A percentile compares a stretch with the other conserved stretches of the same genome.
Conservation (phyloP, 2,888 invertebrate species). For the Saturnia japonica region DNA sequence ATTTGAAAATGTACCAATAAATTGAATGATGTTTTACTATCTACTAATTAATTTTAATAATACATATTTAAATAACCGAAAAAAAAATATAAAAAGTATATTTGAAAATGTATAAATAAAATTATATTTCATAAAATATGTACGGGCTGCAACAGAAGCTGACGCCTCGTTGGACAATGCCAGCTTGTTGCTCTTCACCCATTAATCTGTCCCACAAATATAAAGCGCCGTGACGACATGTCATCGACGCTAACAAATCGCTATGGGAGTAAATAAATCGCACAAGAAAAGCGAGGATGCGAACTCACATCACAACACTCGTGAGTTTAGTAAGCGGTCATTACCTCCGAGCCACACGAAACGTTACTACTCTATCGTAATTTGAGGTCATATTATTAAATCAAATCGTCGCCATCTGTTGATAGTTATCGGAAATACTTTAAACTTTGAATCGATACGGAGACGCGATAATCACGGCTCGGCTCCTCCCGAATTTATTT, state of each 20-base stretch:
- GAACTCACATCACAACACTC: slow-evolving; percentile 33
- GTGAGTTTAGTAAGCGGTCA: neutral
- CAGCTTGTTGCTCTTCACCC: slow-evolving; percentile 78
- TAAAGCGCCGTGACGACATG: slow-evolving; percentile 49
- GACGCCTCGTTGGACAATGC: slow-evolving; percentile 64
- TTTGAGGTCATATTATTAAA: neutral
- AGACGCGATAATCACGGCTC: neutral
- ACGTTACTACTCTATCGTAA: slow-evolving; percentile 1
- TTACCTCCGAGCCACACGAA: slow-evolving; percentile 33
- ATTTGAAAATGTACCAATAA: too few relatives aligned
- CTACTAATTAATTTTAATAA: neutral
- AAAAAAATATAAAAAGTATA: neutral
- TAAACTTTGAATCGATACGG: too few relatives aligned
- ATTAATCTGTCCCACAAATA: slow-evolving; percentile 62
- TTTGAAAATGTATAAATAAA: neutral
- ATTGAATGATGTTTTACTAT: too few relatives aligned
- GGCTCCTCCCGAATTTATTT: neutral
- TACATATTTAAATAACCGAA: neutral
- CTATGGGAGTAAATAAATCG: slow-evolving; percentile 43
- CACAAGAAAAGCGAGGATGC: slow-evolving; percentile 23
- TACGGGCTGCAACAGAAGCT: slow-evolving; percentile 77
- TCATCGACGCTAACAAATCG: slow-evolving; percentile 48
- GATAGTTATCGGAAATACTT: slow-evolving; percentile 24
- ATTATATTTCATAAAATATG: slow-evolving; percentile 35
- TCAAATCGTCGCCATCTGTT: slow-evolving; percentile 54